phyloP scores from a whole-genome alignment of 2,888 invertebrate species.

The Torymus aiolomorphi region DNA sequence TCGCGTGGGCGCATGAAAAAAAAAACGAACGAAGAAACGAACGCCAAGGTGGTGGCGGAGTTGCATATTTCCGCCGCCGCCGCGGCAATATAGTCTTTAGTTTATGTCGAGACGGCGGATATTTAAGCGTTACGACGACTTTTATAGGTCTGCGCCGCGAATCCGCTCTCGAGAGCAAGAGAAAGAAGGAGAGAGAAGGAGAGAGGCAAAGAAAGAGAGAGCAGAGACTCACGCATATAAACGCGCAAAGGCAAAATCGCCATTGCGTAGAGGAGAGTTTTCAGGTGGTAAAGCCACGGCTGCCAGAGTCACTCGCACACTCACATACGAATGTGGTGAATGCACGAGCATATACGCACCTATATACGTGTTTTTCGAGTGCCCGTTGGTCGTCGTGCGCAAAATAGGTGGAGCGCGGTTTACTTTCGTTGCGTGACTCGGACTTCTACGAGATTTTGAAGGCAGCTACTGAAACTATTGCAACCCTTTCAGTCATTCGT shows the following conservation, averaged over 20 bases:
- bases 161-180: constrained; percentile 62
- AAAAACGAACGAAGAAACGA: constrained; percentile 38
- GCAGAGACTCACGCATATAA: not conserved
- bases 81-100: constrained; percentile 70
- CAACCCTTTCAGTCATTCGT: too few species aligned
- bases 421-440: too few species aligned
- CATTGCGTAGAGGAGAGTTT: constrained; percentile 47
- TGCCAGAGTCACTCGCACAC: not conserved
- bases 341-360: not conserved
- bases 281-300: constrained; percentile 49
- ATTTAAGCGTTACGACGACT: constrained; percentile 71
- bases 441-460: too few species aligned
- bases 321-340: too few species aligned
- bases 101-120: constrained; percentile 68
- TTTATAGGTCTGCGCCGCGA: constrained; percentile 69
- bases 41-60: constrained; percentile 57
- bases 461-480: too few species aligned
- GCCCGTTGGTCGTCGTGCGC: too few species aligned
- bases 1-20: constrained; percentile 16
- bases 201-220: constrained; percentile 27
- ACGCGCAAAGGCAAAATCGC: constrained; percentile 50
- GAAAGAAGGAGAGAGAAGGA: constrained; percentile 22
- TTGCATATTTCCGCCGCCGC: constrained; percentile 69
- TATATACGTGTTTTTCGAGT: not conserved
- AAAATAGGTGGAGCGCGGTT: not conserved